Evolutionary conservation across 2,888 invertebrate genomes (phyloP).

Genomic region (Diploptera punctata): DNA sequence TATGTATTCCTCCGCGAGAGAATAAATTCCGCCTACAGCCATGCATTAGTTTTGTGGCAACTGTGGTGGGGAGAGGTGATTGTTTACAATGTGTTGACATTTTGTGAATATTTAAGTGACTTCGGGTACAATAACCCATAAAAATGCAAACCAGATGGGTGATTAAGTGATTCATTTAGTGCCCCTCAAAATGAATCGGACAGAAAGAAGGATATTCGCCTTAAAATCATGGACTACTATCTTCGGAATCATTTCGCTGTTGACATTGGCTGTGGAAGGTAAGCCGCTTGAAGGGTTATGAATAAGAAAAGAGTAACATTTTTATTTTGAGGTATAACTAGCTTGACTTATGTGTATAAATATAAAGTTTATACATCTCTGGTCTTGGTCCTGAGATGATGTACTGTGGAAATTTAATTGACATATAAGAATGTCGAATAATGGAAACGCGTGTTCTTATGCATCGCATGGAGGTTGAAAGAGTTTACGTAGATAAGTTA

Average conservation of each 20-base stretch:
- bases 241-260: constrained; percentile 29
- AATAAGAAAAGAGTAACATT: constrained; percentile 17
- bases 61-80: constrained; percentile 10
- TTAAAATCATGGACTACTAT: constrained; percentile 27
- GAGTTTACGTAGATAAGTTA: too few relatives aligned
- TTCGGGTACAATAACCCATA: neutral
- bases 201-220: constrained; percentile 5
- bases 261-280: constrained; percentile 35
- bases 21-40: constrained; percentile 21
- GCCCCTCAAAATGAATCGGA: constrained; percentile 21
- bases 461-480: too few relatives aligned
- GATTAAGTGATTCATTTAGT: neutral
- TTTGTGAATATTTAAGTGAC: constrained; percentile 4
- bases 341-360: constrained; percentile 1
- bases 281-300: constrained; percentile 8
- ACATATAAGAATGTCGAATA: neutral
- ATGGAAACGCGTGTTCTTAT: constrained; percentile 3
- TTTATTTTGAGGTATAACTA: constrained; percentile 10
- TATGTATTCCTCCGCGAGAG: constrained; percentile 10
- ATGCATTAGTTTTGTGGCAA: constrained; percentile 17
- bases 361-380: neutral
- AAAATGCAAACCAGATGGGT: constrained; percentile 11
- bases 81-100: constrained; percentile 26
- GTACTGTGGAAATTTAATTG: neutral
- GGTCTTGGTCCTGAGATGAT: neutral